Evolutionary conservation across 2,797 vertebrate species (phyloP).

Genomic region (Thamnophis elegans): DNA sequence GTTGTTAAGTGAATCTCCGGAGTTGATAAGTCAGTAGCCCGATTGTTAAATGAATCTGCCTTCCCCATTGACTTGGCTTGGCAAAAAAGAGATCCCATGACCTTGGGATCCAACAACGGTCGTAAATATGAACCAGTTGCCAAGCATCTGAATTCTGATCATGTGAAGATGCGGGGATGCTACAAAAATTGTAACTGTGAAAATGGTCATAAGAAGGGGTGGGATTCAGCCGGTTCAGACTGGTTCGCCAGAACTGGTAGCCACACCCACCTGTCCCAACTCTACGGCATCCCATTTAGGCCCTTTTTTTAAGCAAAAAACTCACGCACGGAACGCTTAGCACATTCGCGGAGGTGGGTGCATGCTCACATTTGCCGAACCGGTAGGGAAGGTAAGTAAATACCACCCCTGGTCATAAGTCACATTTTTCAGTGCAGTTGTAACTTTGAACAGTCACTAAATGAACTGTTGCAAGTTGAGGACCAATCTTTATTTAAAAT

Average conservation of each 20-base stretch:
- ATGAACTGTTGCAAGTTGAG: background rate
- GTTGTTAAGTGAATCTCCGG: background rate
- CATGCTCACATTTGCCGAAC: too few species aligned
- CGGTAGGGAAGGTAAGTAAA: too few species aligned
- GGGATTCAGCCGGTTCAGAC: too few species aligned
- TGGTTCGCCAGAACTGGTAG: too few species aligned
- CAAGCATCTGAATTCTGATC: background rate
- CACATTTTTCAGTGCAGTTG: background rate
- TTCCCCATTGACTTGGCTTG: background rate
- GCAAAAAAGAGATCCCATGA: background rate
- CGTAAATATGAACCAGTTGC: background rate
- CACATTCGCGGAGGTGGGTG: too few species aligned
- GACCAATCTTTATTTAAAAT: background rate
- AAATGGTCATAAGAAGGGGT: background rate
- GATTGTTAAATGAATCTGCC: background rate
- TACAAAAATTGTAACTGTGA: background rate
- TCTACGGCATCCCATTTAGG: too few species aligned
- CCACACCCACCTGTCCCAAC: too few species aligned
- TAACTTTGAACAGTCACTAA: background rate
- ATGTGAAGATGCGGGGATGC: background rate
- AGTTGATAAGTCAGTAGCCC: background rate
- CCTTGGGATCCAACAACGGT: background rate
- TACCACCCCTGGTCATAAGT: background rate
- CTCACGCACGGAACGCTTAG: too few species aligned
- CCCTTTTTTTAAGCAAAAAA: too few species aligned